Evolutionary conservation across 2,113 vertebrate genomes (phyloP).

Genomic region (Neofelis nebulosa): DNA sequence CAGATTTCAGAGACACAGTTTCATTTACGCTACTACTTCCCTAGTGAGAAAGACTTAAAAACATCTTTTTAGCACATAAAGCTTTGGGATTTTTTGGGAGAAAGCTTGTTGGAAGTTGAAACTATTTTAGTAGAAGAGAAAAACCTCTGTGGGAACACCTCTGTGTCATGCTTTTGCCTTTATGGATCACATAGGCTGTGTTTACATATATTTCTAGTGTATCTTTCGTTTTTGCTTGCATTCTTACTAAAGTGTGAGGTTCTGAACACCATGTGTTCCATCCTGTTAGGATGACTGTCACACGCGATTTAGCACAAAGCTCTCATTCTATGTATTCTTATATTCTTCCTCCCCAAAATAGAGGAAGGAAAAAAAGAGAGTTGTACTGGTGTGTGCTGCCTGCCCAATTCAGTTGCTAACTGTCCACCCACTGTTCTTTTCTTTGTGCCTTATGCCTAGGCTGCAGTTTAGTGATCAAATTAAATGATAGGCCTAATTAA

Average conservation of each 20-base stretch:
- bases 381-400: slow-evolving; percentile 4
- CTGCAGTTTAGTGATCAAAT: slow-evolving; percentile 57
- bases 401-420: slow-evolving; percentile 57
- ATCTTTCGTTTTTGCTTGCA: background rate
- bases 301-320: background rate
- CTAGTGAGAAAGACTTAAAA: background rate
- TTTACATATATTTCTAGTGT: slow-evolving; percentile 10
- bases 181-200: background rate
- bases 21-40: background rate
- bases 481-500: slow-evolving; percentile 70
- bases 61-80: background rate
- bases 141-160: background rate
- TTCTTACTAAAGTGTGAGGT: background rate
- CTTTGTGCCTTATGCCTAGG: slow-evolving; percentile 3
- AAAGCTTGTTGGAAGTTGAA: background rate
- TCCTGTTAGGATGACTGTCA: slow-evolving; percentile 19
- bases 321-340: slow-evolving; percentile 28
- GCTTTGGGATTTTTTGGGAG: background rate
- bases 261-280: background rate
- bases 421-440: slow-evolving; percentile 67
- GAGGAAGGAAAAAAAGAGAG: background rate
- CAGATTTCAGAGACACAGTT: background rate
- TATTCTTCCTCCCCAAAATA: background rate
- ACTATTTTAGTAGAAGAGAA: background rate
- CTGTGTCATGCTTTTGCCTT: background rate